A percentile compares a stretch with the other conserved stretches of the same genome.
These are phyloP conservation scores for Zootermopsis nevadensis DNA, from an alignment of 2,888 invertebrate species.

Conservation along the genomic window DNA sequence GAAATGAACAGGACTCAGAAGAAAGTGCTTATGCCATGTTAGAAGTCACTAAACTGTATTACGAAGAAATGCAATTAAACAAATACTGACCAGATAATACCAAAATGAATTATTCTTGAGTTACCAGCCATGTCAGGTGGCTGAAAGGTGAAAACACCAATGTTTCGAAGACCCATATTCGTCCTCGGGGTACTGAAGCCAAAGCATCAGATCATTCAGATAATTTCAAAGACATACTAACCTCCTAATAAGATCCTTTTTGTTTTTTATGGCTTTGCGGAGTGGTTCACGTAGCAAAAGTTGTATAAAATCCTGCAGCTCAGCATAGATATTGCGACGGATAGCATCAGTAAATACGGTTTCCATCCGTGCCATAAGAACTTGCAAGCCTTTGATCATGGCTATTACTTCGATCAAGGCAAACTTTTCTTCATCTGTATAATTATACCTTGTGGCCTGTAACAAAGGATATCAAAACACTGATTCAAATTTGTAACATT, in stretches of 20 bases:
- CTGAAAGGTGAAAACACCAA: too few species aligned
- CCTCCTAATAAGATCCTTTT: conserved; percentile 93
- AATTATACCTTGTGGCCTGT: conserved; percentile 96
- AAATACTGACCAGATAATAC: too few species aligned
- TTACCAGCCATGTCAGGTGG: too few species aligned
- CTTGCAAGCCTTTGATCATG: conserved; percentile 98
- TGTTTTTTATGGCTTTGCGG: conserved; percentile 96
- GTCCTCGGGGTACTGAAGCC: too few species aligned
- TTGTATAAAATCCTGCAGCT: conserved; percentile 97
- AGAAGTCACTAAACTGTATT: too few species aligned
- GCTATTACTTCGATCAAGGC: conserved; percentile 98
- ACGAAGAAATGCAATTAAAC: too few species aligned
- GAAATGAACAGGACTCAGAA: too few species aligned
- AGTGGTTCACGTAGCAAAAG: conserved; percentile 88
- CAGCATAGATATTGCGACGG: conserved; percentile 91
- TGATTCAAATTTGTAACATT: not conserved
- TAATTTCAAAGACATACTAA: conserved; percentile 56
- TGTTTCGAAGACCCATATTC: too few species aligned
- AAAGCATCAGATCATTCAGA: too few species aligned
- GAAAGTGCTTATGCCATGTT: too few species aligned
- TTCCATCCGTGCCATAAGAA: conserved; percentile 96
- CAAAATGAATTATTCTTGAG: too few species aligned
- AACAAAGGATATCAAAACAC: conserved; percentile 43
- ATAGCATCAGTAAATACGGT: conserved; percentile 94
- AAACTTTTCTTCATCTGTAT: conserved; percentile 96